These are phyloP conservation scores for Salpingus planirostris DNA, from an alignment of 2,888 invertebrate genomes.

Conservation along the genomic window DNA sequence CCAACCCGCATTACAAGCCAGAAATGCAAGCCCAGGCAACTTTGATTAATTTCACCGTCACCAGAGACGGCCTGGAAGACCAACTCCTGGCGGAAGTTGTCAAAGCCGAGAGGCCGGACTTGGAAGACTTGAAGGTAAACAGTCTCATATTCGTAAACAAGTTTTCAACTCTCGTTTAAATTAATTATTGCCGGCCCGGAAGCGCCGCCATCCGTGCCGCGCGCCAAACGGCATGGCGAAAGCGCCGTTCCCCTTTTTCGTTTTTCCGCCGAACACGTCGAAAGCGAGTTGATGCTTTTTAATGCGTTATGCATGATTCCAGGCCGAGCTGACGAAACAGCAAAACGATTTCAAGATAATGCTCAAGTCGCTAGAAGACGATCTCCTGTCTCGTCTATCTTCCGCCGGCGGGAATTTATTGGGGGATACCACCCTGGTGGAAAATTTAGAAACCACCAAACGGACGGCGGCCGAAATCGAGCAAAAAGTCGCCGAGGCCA, in stretches of 20 bases:
- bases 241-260: no score
- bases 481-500: slow-evolving; percentile 85
- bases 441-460: slow-evolving; percentile 94
- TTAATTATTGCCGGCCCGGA: no score
- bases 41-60: slow-evolving; percentile 93
- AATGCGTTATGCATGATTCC: no score
- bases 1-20: slow-evolving; percentile 96
- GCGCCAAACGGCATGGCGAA: no score
- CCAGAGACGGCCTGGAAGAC: slow-evolving; percentile 91
- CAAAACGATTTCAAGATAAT: slow-evolving; percentile 97
- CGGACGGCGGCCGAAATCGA: slow-evolving; percentile 94
- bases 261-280: no score
- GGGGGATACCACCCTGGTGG: slow-evolving; percentile 89
- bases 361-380: slow-evolving; percentile 86
- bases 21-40: slow-evolving; percentile 99
- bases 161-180: no score
- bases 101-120: slow-evolving; percentile 90
- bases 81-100: slow-evolving; percentile 94
- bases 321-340: slow-evolving; percentile 87
- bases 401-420: slow-evolving; percentile 90
- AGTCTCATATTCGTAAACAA: slow-evolving; percentile 1
- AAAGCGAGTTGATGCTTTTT: no score
- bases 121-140: slow-evolving; percentile 77
- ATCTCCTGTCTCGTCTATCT: slow-evolving; percentile 78
- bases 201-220: no score